Evolutionary conservation across 2,888 invertebrate genomes (phyloP).

Genomic region (Heliconius erato): DNA sequence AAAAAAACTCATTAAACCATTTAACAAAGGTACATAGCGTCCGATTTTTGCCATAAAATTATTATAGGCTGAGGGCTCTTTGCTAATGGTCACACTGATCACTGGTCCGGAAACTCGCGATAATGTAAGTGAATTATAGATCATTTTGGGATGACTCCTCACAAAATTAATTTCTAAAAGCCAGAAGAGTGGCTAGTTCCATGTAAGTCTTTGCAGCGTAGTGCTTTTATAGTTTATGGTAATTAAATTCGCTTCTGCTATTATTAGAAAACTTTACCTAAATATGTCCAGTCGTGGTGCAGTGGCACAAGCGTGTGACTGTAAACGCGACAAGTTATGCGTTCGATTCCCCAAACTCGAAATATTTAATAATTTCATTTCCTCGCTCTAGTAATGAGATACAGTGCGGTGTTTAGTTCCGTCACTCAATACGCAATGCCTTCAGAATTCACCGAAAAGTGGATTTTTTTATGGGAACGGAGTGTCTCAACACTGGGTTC

Average conservation of each 20-base stretch:
- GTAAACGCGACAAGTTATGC: not conserved
- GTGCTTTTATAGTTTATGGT: constrained; percentile 25
- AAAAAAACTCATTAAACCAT: constrained; percentile 60
- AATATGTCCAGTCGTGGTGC: too few relatives aligned
- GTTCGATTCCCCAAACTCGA: not conserved
- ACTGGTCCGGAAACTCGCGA: constrained; percentile 77
- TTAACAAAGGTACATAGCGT: constrained; percentile 53
- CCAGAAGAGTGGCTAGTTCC: constrained; percentile 11
- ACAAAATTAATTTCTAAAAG: constrained; percentile 54
- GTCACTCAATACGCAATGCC: not conserved
- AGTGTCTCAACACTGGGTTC: not conserved
- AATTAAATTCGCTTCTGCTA: constrained; percentile 45
- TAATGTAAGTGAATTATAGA: constrained; percentile 76
- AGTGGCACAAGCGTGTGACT: not conserved
- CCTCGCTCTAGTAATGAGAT: not conserved
- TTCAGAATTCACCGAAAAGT: not conserved
- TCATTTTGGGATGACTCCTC: constrained; percentile 56
- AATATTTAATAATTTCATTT: not conserved
- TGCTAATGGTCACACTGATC: constrained; percentile 61
- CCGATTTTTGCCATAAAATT: constrained; percentile 31
- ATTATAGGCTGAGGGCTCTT: constrained; percentile 54
- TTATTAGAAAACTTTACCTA: constrained; percentile 26
- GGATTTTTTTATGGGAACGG: not conserved
- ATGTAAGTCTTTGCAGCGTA: constrained; percentile 35
- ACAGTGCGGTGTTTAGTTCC: not conserved